Base-by-base conservation (phyloP, 2,113 vertebrate species). In the Cyanoliseus patagonus region DNA sequence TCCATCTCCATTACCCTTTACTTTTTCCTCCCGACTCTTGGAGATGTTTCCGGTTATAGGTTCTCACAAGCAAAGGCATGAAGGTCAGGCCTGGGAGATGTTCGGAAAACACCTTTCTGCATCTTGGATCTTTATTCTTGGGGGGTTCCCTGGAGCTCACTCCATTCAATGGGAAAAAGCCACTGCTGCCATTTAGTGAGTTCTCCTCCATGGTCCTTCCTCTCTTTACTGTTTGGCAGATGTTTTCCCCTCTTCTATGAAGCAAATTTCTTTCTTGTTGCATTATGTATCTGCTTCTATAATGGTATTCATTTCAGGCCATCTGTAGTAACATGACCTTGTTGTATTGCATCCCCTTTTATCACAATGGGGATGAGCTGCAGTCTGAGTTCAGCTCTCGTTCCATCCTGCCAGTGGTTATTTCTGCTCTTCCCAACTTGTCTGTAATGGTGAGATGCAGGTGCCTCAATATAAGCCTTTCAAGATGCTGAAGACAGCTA, bases 21-120 rank as follows among this genome's bases (percentile, higher is more conserved):
- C 33, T 42, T 92, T 94, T 95, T 86, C 73, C 62, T 96, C 69
- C n/a, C 0, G 2, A 37, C 2, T 1, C 23, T 86, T 90, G 72
- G 64, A 88, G 83, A 61, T 91, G 81, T 96, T 97, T 95, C 92
- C 69, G 86, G 23, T 96, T 92, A 88, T 33, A 93, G 79, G 73
- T 93, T 88, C 91, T 97, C 76, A 35, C 52, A 85, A 90, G 94
- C 20, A 81, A 86, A 96, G 47, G 57, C 52, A 62, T 63, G 61
- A 86, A 72, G 52, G 57, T 97, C 73, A 94, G 79, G 52, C 46
- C 74, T 92, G 81, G 80, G 83, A 95, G 94, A 88, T 76, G 83
- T 62, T 95, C 83, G 81, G 90, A 94, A 95, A 94, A 91, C 80
- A 86, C 68, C 74, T 94, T 86, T 47, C 79, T 68, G 59, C 4